Base-by-base conservation (phyloP, 2,797 vertebrate species). In the Alosa sapidissima region DNA sequence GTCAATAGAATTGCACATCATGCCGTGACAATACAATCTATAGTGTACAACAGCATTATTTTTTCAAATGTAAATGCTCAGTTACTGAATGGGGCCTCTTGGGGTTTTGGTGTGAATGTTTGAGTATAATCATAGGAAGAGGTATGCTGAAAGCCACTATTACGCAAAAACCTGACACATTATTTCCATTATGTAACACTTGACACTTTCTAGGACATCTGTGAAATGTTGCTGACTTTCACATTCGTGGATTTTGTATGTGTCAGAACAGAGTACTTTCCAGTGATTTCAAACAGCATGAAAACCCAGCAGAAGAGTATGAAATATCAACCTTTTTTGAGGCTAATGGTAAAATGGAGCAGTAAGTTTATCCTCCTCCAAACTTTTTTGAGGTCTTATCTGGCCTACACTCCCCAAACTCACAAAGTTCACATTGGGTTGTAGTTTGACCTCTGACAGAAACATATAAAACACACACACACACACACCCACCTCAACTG, bases 401-500 rank as follows among this genome's bases (percentile, higher is more conserved):
- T 41, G 5, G 68, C 0, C 13, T 28, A 28, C 68, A 72, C 28
- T 36, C 28, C 33, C 65, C 41, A 41, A 41, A 41, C 41, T 54
- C 3, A 5, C 16, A 7, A 78, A 78, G 14, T 14, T 0, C 36
- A 75, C 36, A 75, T 41, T 1, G 14, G 10, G 33, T 68, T 36
- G 14, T 72, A 36, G 28, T 72, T 72, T 36, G 4, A 72, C 41
- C 36, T 45, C 36, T 14, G 36, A 78, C 72, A 19, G 14, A 75
- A 9, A 65, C 7, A 28, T 24, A 65, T 1, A 54, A 8, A 54
- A 54, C 52, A 14, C 52, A 33, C 7, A 33, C 62, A 13, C 33
- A 72, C 65, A 16, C 65, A 13, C 33, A 72, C 92, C 90, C 94
- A 99, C 98, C 97, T 99, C 98, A 24, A 99, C 95, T 13, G 97